Conservation (phyloP, 2,888 invertebrate genomes). For the Argynnis bischoffii region DNA sequence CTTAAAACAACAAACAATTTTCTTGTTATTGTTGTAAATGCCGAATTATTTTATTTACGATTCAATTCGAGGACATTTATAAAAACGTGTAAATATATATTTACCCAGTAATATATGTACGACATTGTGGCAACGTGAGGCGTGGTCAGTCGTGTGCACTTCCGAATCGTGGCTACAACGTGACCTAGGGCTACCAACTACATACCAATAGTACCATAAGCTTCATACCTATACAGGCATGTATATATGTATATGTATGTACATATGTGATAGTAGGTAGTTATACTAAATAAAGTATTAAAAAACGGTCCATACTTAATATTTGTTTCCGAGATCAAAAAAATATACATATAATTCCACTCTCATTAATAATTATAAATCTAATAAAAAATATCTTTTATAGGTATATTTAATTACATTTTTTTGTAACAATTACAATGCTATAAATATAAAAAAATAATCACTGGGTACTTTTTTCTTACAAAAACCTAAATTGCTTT, state of each 20-base stretch:
- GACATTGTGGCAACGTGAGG: constrained; percentile 44
- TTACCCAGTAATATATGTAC: constrained; percentile 30
- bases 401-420: too few species aligned
- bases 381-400: too few species aligned
- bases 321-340: too few species aligned
- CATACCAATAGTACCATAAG: neutral
- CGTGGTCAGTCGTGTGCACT: constrained; percentile 48
- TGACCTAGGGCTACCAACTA: constrained; percentile 43
- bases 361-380: too few species aligned
- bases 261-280: neutral
- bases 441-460: too few species aligned
- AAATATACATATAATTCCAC: too few species aligned
- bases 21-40: neutral
- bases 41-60: constrained; percentile 5
- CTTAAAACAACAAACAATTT: neutral
- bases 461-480: too few species aligned
- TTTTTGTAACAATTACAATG: too few species aligned
- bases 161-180: constrained; percentile 44
- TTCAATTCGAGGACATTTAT: neutral
- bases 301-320: too few species aligned
- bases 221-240: neutral
- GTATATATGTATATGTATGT: too few species aligned
- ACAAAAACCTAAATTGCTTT: too few species aligned
- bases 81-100: constrained; percentile 19
- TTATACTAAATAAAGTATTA: too few species aligned